Conservation (phyloP, 2,888 invertebrate species). For the Rhimphoctona megacephalus region DNA sequence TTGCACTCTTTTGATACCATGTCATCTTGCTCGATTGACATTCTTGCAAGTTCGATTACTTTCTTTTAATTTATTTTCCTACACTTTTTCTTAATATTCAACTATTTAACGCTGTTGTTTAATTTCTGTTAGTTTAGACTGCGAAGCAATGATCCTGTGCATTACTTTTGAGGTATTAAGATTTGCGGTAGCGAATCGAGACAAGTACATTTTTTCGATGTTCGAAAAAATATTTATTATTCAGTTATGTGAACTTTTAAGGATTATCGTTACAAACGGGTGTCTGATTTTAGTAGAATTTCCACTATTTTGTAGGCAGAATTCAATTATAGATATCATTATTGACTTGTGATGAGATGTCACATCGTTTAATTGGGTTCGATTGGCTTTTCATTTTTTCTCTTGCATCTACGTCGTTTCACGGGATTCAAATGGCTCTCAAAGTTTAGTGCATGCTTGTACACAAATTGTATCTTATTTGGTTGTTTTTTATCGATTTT, state of each 20-base stretch:
- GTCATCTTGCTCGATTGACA: background rate
- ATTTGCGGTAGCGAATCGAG: too few species aligned
- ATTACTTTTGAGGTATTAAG: background rate
- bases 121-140: background rate
- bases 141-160: background rate
- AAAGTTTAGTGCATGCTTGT: background rate
- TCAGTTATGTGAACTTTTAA: background rate
- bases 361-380: too few species aligned
- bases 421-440: background rate
- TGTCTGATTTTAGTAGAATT: background rate
- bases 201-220: too few species aligned
- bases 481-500: background rate
- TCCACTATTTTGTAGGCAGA: background rate
- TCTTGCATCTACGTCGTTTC: background rate
- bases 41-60: background rate
- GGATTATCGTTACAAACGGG: background rate
- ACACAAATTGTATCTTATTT: too few species aligned
- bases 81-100: background rate
- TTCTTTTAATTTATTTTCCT: background rate
- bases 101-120: background rate
- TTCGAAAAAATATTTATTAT: background rate
- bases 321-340: too few species aligned
- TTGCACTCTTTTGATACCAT: background rate
- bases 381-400: background rate
- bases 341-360: too few species aligned